Percentiles rank a stretch among this genome's conserved stretches.
phyloP scores from a whole-genome alignment of 2,888 invertebrate genomes.

The Gastracanthus pulcherrimus region DNA sequence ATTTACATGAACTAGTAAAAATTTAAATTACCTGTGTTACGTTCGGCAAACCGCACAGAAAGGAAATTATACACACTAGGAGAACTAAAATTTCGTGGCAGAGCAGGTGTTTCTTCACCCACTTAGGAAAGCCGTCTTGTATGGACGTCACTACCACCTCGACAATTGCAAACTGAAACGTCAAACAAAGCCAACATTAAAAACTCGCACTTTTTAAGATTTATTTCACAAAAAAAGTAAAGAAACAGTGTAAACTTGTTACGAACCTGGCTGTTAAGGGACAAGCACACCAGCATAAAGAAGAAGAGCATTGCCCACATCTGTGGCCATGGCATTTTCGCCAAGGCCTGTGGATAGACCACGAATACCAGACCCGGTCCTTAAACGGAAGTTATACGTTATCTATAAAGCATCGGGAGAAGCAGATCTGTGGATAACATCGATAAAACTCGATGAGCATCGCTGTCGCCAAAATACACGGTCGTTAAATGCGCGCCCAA shows the following conservation, averaged over 20 bases:
- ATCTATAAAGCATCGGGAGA: slow-evolving; percentile 66
- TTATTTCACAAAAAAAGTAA: neutral
- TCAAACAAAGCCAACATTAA: slow-evolving; percentile 41
- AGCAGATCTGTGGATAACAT: slow-evolving; percentile 65
- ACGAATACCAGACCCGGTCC: slow-evolving; percentile 94
- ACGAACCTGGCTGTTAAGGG: slow-evolving; percentile 91
- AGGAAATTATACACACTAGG: slow-evolving; percentile 89
- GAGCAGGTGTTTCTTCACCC: slow-evolving; percentile 89
- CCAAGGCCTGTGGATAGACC: slow-evolving; percentile 95
- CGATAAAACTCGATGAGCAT: slow-evolving; percentile 60
- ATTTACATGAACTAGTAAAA: neutral
- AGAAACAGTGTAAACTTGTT: neutral
- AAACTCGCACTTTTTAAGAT: neutral
- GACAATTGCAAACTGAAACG: slow-evolving; percentile 92
- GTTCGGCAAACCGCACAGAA: slow-evolving; percentile 91
- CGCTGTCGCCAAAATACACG: slow-evolving; percentile 45
- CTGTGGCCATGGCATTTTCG: slow-evolving; percentile 94
- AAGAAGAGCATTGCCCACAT: slow-evolving; percentile 94
- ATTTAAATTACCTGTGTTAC: slow-evolving; percentile 84
- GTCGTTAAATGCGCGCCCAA: slow-evolving; percentile 20
- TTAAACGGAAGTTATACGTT: slow-evolving; percentile 74
- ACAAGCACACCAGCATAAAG: slow-evolving; percentile 92
- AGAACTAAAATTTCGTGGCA: slow-evolving; percentile 93
- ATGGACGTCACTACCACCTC: slow-evolving; percentile 96
- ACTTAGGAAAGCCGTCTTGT: slow-evolving; percentile 94